A percentile compares a stretch with the other conserved stretches of the same genome.
Conservation (phyloP, 2,113 vertebrate species). For the Atlantisia rogersi region DNA sequence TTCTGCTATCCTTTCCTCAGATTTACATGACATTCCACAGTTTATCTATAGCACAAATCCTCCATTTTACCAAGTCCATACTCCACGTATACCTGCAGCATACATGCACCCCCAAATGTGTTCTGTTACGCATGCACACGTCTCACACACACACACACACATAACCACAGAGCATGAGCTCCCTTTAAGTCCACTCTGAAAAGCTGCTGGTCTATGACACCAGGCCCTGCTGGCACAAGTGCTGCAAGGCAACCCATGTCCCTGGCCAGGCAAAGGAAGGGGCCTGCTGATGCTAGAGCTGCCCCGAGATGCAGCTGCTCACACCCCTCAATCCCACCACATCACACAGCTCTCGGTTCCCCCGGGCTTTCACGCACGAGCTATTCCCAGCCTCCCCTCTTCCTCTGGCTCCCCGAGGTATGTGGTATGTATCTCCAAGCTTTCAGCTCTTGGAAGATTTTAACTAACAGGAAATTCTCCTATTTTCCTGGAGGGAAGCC, state of each 20-base stretch:
- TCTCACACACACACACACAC: fast-evolving
- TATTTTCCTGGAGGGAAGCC: conserved; percentile 29
- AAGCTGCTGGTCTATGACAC: fast-evolving
- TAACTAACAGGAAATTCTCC: conserved; percentile 52
- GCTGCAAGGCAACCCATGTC: not conserved
- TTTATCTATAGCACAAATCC: not conserved
- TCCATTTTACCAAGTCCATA: not conserved
- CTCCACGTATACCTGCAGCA: fast-evolving
- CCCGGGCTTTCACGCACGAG: not conserved
- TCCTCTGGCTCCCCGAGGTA: not conserved
- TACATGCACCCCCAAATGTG: not conserved
- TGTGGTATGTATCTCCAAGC: not conserved
- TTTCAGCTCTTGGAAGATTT: conserved; percentile 10
- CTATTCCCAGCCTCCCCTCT: conserved; percentile 13
- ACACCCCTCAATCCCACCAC: not conserved
- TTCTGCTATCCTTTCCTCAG: not conserved
- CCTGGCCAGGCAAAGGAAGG: not conserved
- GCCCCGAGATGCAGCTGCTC: not conserved
- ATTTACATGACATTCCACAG: not conserved
- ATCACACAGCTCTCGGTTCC: not conserved
- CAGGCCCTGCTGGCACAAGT: not conserved
- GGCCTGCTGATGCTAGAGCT: not conserved
- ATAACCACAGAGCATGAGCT: not conserved
- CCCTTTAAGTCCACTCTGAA: not conserved
- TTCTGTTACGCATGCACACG: fast-evolving